A percentile compares a stretch with the other conserved stretches of the same genome.
Evolutionary conservation across 2,113 vertebrate species (phyloP).

Genomic region (Mugil cephalus): DNA sequence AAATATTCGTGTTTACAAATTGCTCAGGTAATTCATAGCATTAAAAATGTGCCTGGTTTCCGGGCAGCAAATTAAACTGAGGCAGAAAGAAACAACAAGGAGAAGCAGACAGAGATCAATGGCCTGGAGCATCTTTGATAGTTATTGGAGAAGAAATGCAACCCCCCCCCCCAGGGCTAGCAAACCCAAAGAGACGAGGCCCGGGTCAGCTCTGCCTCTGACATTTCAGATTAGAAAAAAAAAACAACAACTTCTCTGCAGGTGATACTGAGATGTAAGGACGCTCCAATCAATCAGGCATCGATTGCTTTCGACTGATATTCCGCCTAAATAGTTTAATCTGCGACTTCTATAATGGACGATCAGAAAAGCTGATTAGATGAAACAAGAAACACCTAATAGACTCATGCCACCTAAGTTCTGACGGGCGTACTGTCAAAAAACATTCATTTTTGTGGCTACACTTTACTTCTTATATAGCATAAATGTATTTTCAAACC

Average conservation of each 20-base stretch:
- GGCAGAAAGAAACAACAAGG: not conserved
- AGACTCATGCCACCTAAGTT: too few relatives aligned
- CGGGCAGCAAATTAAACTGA: not conserved
- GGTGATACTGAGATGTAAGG: not conserved
- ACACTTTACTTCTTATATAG: too few relatives aligned
- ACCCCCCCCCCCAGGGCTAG: not conserved
- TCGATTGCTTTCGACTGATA: too few relatives aligned
- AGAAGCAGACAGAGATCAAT: slow-evolving; percentile 11
- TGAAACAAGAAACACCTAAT: too few relatives aligned
- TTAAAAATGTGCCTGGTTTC: not conserved
- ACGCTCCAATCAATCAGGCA: too few relatives aligned
- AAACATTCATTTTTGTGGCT: too few relatives aligned
- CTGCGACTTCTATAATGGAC: too few relatives aligned
- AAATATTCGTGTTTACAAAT: too few relatives aligned
- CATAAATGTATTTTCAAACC: too few relatives aligned
- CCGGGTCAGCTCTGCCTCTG: slow-evolving; percentile 28
- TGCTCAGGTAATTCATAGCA: not conserved
- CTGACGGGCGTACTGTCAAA: too few relatives aligned
- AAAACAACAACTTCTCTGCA: slow-evolving; percentile 18
- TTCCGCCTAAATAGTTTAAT: too few relatives aligned
- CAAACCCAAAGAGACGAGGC: slow-evolving; percentile 10
- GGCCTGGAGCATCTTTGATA: slow-evolving; percentile 18
- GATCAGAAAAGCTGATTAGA: too few relatives aligned
- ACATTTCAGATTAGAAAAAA: slow-evolving; percentile 30
- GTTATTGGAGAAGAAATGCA: slow-evolving; percentile 44